Conservation (phyloP, 2,797 vertebrate genomes). For the Gobio occitaniae region DNA sequence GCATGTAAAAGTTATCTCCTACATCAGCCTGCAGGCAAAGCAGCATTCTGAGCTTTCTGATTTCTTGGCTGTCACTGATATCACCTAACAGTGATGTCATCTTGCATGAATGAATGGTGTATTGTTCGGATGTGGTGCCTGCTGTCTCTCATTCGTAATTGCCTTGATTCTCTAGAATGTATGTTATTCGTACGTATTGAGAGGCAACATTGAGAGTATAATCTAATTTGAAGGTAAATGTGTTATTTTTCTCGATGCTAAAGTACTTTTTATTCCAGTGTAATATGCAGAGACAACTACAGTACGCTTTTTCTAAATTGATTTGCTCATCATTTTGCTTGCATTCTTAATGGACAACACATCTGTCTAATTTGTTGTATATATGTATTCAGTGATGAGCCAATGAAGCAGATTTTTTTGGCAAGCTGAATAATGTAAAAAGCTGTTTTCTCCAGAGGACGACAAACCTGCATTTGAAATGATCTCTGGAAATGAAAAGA, state of each 20-base stretch:
- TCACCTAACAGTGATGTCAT: conserved; percentile 49
- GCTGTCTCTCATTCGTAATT: conserved; percentile 1
- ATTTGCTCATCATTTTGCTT: neutral
- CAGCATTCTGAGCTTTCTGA: neutral
- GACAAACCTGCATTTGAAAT: conserved; percentile 26
- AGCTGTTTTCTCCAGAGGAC: neutral
- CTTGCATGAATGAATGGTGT: conserved; percentile 22
- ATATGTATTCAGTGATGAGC: neutral
- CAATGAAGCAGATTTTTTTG: neutral
- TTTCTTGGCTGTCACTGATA: conserved; percentile 29
- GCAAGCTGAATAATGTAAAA: conserved; percentile 7
- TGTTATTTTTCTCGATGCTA: neutral
- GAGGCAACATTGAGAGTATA: neutral
- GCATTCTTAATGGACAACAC: neutral
- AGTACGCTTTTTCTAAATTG: neutral
- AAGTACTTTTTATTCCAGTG: neutral
- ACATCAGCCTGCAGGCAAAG: conserved; percentile 65
- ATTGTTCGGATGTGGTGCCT: conserved; percentile 24
- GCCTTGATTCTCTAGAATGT: neutral
- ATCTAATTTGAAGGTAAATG: conserved; percentile 8
- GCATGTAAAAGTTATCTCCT: conserved; percentile 65
- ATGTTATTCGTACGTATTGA: neutral
- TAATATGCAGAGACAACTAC: neutral
- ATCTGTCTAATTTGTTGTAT: conserved; percentile 16
- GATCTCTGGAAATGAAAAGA: conserved; percentile 10